A percentile compares a stretch with the other conserved stretches of the same genome.
Evolutionary conservation across 1,140 invertebrate genomes (phyloP).

Genomic region (Meloidogyne exigua): DNA sequence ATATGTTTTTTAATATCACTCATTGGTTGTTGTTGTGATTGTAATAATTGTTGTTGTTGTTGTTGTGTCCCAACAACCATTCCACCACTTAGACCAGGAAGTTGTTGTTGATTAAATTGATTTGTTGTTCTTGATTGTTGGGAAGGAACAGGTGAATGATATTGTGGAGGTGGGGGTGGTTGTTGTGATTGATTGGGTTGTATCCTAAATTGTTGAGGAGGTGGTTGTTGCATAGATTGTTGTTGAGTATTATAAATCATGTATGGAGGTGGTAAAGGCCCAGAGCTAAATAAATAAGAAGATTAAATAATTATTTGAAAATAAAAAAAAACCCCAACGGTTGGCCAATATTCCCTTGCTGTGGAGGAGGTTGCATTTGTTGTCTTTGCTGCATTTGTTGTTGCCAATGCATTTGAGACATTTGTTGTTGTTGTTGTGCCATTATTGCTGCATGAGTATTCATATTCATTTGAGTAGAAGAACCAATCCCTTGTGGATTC

Average conservation of each 20-base stretch:
- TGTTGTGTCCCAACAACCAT: not conserved
- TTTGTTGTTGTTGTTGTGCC: constrained; percentile 23
- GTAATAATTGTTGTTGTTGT: not conserved
- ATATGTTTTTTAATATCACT: not conserved
- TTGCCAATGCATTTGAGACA: constrained; percentile 11
- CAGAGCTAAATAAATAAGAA: not conserved
- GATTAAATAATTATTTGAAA: not conserved
- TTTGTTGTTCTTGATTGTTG: not conserved
- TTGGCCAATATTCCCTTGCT: not conserved
- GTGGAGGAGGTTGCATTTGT: not conserved
- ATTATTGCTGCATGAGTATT: constrained; percentile 6
- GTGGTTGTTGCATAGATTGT: constrained; percentile 5
- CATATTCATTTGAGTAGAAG: constrained; percentile 11
- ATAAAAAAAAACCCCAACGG: no score
- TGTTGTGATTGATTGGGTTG: not conserved
- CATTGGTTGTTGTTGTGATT: not conserved
- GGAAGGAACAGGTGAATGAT: not conserved
- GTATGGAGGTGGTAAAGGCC: not conserved
- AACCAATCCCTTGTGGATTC: not conserved
- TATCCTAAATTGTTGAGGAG: not conserved
- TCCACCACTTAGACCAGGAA: not conserved
- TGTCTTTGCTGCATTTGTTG: not conserved
- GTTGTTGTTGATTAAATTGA: not conserved
- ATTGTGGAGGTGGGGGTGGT: not conserved
- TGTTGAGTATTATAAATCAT: constrained; percentile 4